A percentile compares a stretch with the other conserved stretches of the same genome.
Conservation (phyloP, 2,797 vertebrate species). For the Chaetodon trifasciatus region DNA sequence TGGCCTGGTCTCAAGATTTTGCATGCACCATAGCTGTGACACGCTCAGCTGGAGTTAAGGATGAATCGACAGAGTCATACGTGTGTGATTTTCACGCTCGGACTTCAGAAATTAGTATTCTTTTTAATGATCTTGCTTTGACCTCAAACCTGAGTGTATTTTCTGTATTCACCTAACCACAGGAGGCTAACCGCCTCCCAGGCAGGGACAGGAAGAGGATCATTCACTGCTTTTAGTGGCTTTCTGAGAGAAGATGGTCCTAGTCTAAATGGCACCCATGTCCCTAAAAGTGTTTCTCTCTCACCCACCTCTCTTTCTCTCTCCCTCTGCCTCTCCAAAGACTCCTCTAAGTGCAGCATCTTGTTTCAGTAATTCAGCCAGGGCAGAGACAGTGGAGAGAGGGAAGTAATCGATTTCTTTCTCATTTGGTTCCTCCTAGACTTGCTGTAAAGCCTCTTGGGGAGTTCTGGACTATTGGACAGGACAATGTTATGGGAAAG, state of each 20-base stretch:
- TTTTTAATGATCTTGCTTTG: constrained; percentile 77
- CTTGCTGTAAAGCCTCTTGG: constrained; percentile 85
- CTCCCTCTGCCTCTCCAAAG: constrained; percentile 80
- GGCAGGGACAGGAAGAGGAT: constrained; percentile 81
- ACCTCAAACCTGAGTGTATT: constrained; percentile 79
- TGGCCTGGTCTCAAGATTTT: constrained; percentile 15
- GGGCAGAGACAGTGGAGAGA: constrained; percentile 85
- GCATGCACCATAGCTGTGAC: not conserved
- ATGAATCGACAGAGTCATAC: constrained; percentile 3
- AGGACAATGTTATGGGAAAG: constrained; percentile 85
- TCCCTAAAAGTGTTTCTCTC: constrained; percentile 86
- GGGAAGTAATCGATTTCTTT: constrained; percentile 86
- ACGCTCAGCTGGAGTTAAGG: constrained; percentile 7
- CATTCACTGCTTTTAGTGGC: constrained; percentile 87
- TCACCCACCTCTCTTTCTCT: constrained; percentile 68
- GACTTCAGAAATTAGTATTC: constrained; percentile 62
- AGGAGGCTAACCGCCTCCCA: constrained; percentile 78
- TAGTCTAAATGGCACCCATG: constrained; percentile 88
- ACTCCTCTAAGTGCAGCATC: constrained; percentile 88
- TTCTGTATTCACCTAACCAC: constrained; percentile 75
- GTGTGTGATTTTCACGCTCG: constrained; percentile 7
- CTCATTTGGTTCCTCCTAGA: constrained; percentile 85
- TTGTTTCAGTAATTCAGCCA: constrained; percentile 89
- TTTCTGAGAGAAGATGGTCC: constrained; percentile 82
- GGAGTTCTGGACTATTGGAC: constrained; percentile 85